These are phyloP conservation scores for Plutella xylostella DNA, from an alignment of 2,888 invertebrate genomes.

Conservation along the genomic window DNA sequence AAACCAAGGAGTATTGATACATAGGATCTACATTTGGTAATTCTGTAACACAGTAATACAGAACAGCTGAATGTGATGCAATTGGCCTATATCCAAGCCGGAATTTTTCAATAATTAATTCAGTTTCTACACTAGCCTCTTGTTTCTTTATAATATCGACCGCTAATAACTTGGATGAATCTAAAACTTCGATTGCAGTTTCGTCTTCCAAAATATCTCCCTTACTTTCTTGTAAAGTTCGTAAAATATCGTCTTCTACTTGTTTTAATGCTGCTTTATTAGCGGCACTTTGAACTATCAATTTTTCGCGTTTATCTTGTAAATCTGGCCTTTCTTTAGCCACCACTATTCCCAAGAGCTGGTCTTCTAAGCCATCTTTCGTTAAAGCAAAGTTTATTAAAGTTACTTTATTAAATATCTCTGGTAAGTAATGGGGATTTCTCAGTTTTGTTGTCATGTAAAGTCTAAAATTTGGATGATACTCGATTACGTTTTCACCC, in stretches of 20 bases:
- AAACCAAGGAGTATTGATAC: conserved; percentile 89
- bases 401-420: conserved; percentile 85
- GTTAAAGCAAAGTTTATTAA: conserved; percentile 88
- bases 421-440: conserved; percentile 88
- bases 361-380: conserved; percentile 85
- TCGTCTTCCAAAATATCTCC: conserved; percentile 94
- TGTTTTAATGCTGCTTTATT: conserved; percentile 85
- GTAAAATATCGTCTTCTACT: conserved; percentile 89
- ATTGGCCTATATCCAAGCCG: conserved; percentile 81
- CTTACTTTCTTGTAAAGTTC: conserved; percentile 83
- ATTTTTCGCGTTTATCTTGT: conserved; percentile 82
- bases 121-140: conserved; percentile 80
- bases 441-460: conserved; percentile 86
- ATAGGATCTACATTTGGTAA: conserved; percentile 88
- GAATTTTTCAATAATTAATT: conserved; percentile 81
- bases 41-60: conserved; percentile 87
- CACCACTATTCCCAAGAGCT: conserved; percentile 85
- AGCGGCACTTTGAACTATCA: conserved; percentile 82
- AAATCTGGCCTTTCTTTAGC: conserved; percentile 88
- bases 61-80: conserved; percentile 81
- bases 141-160: conserved; percentile 87
- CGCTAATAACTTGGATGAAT: conserved; percentile 85
- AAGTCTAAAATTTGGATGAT: conserved; percentile 79
- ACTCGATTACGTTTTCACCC: conserved; percentile 83
- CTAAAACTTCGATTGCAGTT: conserved; percentile 86